phyloP scores from a whole-genome alignment of 2,888 invertebrate species.

The Spialia ferax region DNA sequence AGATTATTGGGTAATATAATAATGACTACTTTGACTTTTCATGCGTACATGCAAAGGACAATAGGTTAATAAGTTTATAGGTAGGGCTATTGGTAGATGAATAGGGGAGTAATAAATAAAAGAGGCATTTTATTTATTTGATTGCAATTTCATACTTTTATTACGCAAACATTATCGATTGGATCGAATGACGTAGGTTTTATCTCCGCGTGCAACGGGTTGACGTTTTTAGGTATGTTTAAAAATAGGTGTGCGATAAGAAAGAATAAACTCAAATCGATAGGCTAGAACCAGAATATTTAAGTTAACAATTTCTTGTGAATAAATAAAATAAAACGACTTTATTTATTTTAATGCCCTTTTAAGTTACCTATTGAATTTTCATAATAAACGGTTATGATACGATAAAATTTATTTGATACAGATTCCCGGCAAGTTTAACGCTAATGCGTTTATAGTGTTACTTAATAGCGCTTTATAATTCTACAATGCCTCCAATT shows the following conservation, averaged over 20 bases:
- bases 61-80: conserved; percentile 1
- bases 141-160: background rate
- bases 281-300: too few relatives aligned
- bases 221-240: background rate
- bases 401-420: background rate
- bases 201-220: background rate
- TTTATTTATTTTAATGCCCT: too few relatives aligned
- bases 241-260: too few relatives aligned
- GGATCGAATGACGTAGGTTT: background rate
- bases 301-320: too few relatives aligned
- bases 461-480: conserved; percentile 12
- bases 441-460: background rate
- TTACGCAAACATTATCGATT: background rate
- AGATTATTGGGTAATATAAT: conserved; percentile 6
- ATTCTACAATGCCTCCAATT: conserved; percentile 17
- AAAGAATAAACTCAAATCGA: too few relatives aligned
- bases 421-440: background rate
- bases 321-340: too few relatives aligned
- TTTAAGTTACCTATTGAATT: too few relatives aligned
- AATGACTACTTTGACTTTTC: too few relatives aligned
- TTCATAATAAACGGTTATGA: too few relatives aligned
- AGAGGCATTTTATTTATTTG: background rate
- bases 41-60: conserved; percentile 1
- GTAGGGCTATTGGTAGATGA: background rate
- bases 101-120: background rate